Evolutionary conservation across 2,797 vertebrate species (phyloP), one percentile per base, ranked within the genome.

Genomic region (Tadarida brasiliensis): DNA sequence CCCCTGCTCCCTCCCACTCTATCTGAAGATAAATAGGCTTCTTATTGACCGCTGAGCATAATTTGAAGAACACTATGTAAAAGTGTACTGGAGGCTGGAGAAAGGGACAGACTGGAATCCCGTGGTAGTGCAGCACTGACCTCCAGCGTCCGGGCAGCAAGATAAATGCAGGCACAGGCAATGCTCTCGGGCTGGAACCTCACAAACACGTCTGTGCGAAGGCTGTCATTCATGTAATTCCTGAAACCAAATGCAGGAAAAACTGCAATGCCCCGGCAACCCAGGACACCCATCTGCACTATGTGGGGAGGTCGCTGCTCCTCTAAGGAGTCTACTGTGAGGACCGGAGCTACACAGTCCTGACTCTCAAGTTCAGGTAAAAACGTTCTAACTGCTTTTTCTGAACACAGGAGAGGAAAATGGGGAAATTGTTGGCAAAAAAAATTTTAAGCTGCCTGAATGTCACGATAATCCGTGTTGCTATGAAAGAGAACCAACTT

Each of bases 221-320:
- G 97, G 94, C 99, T 99, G 94, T 99, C 99, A 0, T 99, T 99
- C 99, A 99, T 99, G 98, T 99, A 99, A 94, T 99, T 99, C 99
- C 99, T 99, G 96, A 74, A 98, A 92, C 74, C 93, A 98, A 76
- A 73, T 39, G 7, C 94, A 71, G 65, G 28, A 67, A 33, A 70
- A 61, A 51, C 39, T 98, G 87, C 78, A 97, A 0, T 0, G 30
- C 17, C 19, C 65, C 3, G 74, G 26, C 39, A 65, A n/a, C 4
- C 30, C 30, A 2, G 14, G 26, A 8, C 1, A 17, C 74, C 67
- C 20, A 4, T 47, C 49, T 51, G 11, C 68, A 76, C 56, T 63
- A 73, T 1, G 97, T 91, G 83, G 94, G 94, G 49, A 28, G 73
- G 91, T 0, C 24, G 61, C 97, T 98, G 94, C 44, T 91, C 96